These are phyloP conservation scores for Fopius arisanus DNA, from an alignment of 1,140 invertebrate species.

Conservation along the genomic window DNA sequence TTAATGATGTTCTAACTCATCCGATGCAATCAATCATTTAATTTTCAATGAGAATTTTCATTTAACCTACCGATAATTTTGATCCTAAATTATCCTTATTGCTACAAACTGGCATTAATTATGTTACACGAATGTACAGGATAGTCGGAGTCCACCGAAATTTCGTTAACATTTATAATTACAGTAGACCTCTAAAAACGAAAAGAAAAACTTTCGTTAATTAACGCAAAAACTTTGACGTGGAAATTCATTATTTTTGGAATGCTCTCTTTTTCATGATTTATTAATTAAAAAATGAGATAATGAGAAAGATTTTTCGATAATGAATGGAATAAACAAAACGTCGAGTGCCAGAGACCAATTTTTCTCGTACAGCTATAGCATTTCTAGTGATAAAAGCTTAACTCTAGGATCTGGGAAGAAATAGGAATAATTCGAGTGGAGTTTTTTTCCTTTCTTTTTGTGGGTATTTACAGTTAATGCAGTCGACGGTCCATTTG, in stretches of 20 bases:
- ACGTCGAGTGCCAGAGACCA: constrained; percentile 21
- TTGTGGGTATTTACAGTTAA: constrained; percentile 1
- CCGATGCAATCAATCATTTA: constrained; percentile 11
- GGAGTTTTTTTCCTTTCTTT: not conserved
- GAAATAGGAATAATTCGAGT: not conserved
- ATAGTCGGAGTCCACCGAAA: constrained; percentile 41
- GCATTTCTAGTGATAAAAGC: not conserved
- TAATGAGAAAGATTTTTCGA: constrained; percentile 12
- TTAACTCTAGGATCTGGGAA: not conserved
- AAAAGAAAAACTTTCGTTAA: not conserved
- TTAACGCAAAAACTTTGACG: constrained; percentile 3
- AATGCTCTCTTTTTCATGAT: not conserved
- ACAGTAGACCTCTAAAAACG: not conserved
- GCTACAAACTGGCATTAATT: constrained; percentile 44
- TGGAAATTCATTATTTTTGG: not conserved
- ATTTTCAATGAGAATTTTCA: constrained; percentile 20
- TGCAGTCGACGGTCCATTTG: constrained; percentile 27
- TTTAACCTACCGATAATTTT: constrained; percentile 17
- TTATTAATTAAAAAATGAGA: not conserved
- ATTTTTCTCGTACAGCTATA: not conserved
- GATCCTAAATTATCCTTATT: not conserved
- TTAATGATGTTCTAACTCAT: constrained; percentile 16
- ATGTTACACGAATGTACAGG: constrained; percentile 58
- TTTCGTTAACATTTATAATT: constrained; percentile 16
- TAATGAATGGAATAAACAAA: constrained; percentile 18